phyloP scores from a whole-genome alignment of 2,797 vertebrate genomes.

The Cirrhinus mrigala region DNA sequence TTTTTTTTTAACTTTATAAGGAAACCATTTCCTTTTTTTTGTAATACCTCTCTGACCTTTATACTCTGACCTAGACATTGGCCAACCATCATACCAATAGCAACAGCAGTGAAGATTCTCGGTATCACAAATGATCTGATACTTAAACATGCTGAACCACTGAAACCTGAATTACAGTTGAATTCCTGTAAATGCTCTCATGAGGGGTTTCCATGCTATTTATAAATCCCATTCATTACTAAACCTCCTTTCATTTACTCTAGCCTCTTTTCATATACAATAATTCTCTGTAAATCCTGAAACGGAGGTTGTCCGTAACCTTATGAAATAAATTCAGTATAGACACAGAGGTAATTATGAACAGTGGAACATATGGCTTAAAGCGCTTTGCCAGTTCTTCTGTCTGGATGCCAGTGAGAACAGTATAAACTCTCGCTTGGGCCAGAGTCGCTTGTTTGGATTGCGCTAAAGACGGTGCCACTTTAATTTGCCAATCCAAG shows the following conservation, averaged over 20 bases:
- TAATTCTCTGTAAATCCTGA: constrained; percentile 45
- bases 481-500: constrained; percentile 8
- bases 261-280: constrained; percentile 44
- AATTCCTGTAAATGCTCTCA: constrained; percentile 75
- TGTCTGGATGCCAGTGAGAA: constrained; percentile 36
- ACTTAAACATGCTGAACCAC: constrained; percentile 63
- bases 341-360: constrained; percentile 33
- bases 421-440: constrained; percentile 29
- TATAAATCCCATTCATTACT: constrained; percentile 54
- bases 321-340: constrained; percentile 14
- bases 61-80: constrained; percentile 31
- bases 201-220: constrained; percentile 67
- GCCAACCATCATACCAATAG: constrained; percentile 59
- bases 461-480: constrained; percentile 39
- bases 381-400: constrained; percentile 6
- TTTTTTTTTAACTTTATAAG: neutral
- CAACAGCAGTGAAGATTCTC: constrained; percentile 66
- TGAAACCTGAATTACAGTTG: constrained; percentile 65
- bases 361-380: constrained; percentile 24
- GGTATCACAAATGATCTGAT: constrained; percentile 76
- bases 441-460: constrained; percentile 44
- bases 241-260: constrained; percentile 61
- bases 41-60: constrained; percentile 40
- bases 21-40: constrained; percentile 4
- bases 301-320: constrained; percentile 14